Base-by-base conservation (phyloP, 1,140 invertebrate genomes). In the Campoletis sonorensis region DNA sequence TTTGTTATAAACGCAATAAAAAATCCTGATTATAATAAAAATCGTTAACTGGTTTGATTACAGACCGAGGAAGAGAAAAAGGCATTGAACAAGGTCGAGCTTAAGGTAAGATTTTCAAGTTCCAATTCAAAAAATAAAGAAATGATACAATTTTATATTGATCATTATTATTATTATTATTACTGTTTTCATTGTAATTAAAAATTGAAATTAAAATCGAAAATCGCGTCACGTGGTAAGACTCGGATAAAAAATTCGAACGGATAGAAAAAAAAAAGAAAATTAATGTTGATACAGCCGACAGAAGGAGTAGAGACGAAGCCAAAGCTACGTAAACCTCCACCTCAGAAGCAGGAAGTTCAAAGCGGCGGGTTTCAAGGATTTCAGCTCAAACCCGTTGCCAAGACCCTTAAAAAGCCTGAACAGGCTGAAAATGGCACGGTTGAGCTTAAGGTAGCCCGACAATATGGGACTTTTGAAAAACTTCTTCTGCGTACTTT, bases 371-470 rank as follows among this genome's bases (percentile, higher is more conserved):
- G 85, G 86, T 95, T 95, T 89, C 87, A 94, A 87, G 88, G 86
- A 73, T 90, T 95, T 82, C 93, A 94, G 90, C 92, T 95, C 83
- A 95, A 95, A 89, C 94, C 94, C 23, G 93, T 94, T 81, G 54
- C 88, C 79, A 93, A 91, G 90, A 92, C 93, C 76, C 78, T 83
- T 82, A 87, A 87, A 90, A 88, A 88, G 81, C 89, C 89, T 84
- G 90, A 91, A 73, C 86, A 91, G 86, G 89, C 92, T 84, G 92
- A 92, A 86, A 92, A 91, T 86, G 89, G 88, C 84, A 83, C 67
- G 84, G 64, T 89, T 79, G 87, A 88, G 33, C 83, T 92, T 23
- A 92, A 92, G 91, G 91, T 92, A 92, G 86, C 86, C 84, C 84
- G 81, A 26, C 13, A 51, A 64, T 78, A 84, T 80, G 85, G 81